Percentiles rank a stretch among this genome's conserved stretches.
Conservation (phyloP, 2,113 vertebrate genomes). For the Notiomystis cincta region DNA sequence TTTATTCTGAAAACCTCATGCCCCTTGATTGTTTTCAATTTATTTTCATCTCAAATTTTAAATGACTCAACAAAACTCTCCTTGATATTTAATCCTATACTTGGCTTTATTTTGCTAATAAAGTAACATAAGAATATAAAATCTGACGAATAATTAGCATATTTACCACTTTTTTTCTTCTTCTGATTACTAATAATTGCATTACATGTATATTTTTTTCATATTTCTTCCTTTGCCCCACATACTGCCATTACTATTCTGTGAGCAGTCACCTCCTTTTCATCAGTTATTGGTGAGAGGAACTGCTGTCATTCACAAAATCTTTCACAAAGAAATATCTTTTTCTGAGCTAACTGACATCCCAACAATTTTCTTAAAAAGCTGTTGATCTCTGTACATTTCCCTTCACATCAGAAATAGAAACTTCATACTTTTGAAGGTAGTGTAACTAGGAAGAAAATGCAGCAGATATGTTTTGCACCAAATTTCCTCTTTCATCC, state of each 20-base stretch:
- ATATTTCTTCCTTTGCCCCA: not conserved
- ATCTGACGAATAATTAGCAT: not conserved
- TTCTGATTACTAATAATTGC: not conserved
- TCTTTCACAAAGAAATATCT: not conserved
- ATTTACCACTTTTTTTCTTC: not conserved
- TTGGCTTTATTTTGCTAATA: not conserved
- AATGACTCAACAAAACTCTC: not conserved
- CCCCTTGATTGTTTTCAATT: not conserved
- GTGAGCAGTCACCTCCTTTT: not conserved
- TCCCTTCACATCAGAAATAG: not conserved
- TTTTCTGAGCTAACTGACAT: not conserved
- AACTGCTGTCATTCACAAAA: not conserved
- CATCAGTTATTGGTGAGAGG: not conserved
- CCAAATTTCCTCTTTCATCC: not conserved
- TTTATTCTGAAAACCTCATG: not conserved
- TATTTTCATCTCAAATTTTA: not conserved
- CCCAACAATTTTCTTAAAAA: constrained; percentile 23
- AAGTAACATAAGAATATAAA: not conserved
- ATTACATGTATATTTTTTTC: not conserved
- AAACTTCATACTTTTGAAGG: constrained; percentile 3
- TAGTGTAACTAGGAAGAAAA: not conserved
- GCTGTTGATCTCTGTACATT: not conserved
- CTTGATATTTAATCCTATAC: not conserved
- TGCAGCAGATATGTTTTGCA: not conserved
- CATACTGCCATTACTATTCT: not conserved